Evolutionary conservation across 92 coral and sea anemone genomes (phyloP).

Genomic region (Desmophyllum pertusum): DNA sequence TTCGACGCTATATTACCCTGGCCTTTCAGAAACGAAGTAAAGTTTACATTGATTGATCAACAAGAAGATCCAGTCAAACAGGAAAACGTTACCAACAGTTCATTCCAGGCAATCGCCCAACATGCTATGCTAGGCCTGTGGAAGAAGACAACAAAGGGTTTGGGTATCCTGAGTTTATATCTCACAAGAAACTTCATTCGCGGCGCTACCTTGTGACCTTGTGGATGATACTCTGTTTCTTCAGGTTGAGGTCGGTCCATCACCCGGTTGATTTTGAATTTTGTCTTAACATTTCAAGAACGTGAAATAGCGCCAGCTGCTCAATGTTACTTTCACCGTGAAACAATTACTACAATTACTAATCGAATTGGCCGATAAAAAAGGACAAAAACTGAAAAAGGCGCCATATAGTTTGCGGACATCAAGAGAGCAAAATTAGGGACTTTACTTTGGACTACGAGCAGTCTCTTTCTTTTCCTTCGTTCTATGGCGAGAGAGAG

Average conservation of each 20-base stretch:
- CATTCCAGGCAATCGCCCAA: not conserved
- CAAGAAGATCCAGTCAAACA: constrained; percentile 20
- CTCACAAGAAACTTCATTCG: constrained; percentile 26
- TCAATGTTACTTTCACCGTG: no score
- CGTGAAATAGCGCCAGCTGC: no score
- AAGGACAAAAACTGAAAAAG: no score
- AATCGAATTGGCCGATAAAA: no score
- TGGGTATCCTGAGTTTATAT: constrained; percentile 2
- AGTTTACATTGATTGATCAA: constrained; percentile 29
- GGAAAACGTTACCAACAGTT: constrained; percentile 3
- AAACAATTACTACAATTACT: no score
- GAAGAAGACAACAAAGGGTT: not conserved
- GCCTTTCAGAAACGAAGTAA: constrained; percentile 39
- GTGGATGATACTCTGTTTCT: constrained; percentile 49
- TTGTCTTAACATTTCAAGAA: no score
- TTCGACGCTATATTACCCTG: constrained; percentile 59
- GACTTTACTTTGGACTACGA: no score
- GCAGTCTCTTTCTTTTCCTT: no score
- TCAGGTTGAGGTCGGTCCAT: not conserved
- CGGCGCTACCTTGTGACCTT: constrained; percentile 36
- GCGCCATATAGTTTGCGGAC: no score
- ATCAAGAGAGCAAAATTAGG: no score
- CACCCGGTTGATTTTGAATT: no score
- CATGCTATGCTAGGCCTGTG: constrained; percentile 28
- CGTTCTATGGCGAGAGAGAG: no score